phyloP scores from a whole-genome alignment of 2,888 invertebrate species.

The Lasioglossum vierecki region DNA sequence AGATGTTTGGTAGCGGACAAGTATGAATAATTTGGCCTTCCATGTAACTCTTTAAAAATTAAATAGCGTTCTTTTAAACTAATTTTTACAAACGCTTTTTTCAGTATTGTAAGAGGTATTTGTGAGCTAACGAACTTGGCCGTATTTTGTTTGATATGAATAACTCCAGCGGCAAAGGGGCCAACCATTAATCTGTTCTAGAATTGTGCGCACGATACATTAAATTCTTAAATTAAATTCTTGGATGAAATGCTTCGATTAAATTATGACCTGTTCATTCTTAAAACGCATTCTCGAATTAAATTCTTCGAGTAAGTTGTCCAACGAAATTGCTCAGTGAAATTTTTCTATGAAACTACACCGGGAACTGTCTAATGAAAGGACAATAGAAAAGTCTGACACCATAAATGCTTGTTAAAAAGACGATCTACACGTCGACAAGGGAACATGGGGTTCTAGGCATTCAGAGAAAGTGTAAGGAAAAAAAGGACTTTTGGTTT shows the following conservation, averaged over 20 bases:
- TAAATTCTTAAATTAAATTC: neutral
- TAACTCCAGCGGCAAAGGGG: no score
- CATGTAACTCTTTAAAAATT: no score
- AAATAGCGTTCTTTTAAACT: no score
- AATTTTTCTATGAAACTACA: no score
- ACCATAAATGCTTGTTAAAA: neutral
- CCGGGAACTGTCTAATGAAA: no score
- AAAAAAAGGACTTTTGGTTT: conserved; percentile 1
- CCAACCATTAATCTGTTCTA: neutral
- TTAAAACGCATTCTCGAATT: neutral
- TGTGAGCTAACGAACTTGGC: no score
- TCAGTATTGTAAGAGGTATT: no score
- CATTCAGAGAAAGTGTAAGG: neutral
- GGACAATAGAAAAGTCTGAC: neutral
- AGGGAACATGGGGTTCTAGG: neutral
- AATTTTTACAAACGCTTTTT: no score
- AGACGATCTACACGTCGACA: neutral
- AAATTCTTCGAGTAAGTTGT: neutral
- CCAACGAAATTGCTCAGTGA: neutral
- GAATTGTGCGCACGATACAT: neutral
- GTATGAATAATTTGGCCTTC: no score
- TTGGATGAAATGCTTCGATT: neutral
- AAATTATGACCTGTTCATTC: no score
- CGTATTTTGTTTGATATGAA: no score
- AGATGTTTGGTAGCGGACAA: no score